These are phyloP conservation scores for Heteromyza rotundicornis DNA, from an alignment of 2,888 invertebrate genomes.

Conservation along the genomic window DNA sequence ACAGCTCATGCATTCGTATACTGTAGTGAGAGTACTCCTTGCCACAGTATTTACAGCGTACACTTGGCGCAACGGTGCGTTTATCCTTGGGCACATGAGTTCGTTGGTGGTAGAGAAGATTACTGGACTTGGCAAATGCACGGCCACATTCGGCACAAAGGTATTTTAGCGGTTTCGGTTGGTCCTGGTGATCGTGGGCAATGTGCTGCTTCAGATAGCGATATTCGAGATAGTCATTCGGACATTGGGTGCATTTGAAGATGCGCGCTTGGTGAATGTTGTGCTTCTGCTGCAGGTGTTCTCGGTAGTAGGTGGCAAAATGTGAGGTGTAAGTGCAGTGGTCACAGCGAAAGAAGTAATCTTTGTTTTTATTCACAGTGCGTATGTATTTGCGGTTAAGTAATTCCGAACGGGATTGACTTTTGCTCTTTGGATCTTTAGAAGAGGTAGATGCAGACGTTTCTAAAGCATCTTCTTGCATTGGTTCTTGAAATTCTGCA, in stretches of 20 bases:
- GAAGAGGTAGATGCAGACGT: neutral
- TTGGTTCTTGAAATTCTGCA: too few relatives aligned
- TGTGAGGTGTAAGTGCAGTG: conserved; percentile 8
- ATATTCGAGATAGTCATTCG: conserved; percentile 12
- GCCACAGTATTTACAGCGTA: conserved; percentile 11
- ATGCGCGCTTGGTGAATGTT: conserved; percentile 13
- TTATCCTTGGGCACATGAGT: conserved; percentile 14
- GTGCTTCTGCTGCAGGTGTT: conserved; percentile 11
- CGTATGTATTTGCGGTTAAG: conserved; percentile 14
- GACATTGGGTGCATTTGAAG: conserved; percentile 14
- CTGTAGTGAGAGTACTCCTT: conserved; percentile 10
- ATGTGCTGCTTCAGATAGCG: conserved; percentile 17
- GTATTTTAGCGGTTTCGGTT: conserved; percentile 9
- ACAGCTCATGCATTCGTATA: conserved; percentile 15
- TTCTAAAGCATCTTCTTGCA: neutral
- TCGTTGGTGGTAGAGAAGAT: conserved; percentile 17
- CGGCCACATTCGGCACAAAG: conserved; percentile 17
- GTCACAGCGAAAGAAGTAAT: conserved; percentile 18
- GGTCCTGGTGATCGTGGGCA: conserved; percentile 12
- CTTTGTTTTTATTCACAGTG: conserved; percentile 18
- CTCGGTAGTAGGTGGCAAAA: conserved; percentile 19
- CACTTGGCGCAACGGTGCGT: neutral
- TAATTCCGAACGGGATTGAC: neutral
- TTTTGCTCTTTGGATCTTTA: neutral
- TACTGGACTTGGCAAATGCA: conserved; percentile 13